Conservation (phyloP, 2,888 invertebrate genomes). For the Amorpha juglandis region DNA sequence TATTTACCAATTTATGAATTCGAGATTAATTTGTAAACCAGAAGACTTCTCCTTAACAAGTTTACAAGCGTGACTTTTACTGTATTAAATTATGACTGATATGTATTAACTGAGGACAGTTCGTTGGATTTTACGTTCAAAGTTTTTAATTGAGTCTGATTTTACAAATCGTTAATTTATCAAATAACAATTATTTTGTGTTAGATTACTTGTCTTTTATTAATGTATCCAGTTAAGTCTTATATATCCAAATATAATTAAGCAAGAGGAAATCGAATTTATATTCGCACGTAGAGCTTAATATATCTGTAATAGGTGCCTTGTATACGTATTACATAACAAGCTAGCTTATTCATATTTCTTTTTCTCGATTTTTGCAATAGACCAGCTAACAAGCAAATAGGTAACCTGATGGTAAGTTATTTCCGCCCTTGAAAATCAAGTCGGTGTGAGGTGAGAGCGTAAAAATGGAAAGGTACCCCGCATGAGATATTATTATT, state of each 20-base stretch:
- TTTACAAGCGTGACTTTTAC: slow-evolving; percentile 41
- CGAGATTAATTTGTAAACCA: slow-evolving; percentile 42
- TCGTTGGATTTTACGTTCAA: slow-evolving; percentile 18
- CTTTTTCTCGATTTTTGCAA: no score
- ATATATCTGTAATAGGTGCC: not conserved
- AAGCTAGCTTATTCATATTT: no score
- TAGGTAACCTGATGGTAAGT: no score
- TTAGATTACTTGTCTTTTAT: not conserved
- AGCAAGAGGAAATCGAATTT: not conserved
- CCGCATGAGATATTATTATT: no score
- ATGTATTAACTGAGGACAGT: slow-evolving; percentile 28
- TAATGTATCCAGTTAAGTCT: not conserved
- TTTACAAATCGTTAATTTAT: slow-evolving; percentile 2
- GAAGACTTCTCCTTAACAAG: slow-evolving; percentile 37
- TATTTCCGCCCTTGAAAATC: no score
- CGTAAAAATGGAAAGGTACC: no score
- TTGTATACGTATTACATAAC: not conserved
- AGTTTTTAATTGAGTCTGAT: slow-evolving; percentile 15
- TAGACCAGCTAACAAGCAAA: no score
- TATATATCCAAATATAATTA: not conserved
- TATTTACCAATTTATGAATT: slow-evolving; percentile 42
- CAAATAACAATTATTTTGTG: slow-evolving; percentile 1
- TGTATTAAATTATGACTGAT: slow-evolving; percentile 39
- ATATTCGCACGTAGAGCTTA: not conserved
- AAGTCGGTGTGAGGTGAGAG: no score